A percentile compares a stretch with the other conserved stretches of the same genome.
Conservation (phyloP, 1,140 invertebrate genomes). For the Batillaria attramentaria region DNA sequence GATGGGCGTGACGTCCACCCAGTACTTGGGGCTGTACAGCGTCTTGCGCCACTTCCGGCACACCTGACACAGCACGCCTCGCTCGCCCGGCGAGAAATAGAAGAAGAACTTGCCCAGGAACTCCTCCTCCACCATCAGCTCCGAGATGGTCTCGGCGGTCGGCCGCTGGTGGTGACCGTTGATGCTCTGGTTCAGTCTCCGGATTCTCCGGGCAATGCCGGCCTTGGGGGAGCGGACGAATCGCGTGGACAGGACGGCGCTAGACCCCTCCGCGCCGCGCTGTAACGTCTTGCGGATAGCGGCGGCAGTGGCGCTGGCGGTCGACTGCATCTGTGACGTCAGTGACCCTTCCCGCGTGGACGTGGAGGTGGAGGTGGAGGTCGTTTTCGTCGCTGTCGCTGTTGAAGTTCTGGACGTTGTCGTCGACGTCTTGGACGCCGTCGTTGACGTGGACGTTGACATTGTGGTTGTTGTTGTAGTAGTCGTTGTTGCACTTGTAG, state of each 20-base stretch:
- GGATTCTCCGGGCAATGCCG: conserved; percentile 58
- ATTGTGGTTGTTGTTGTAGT: conserved; percentile 1
- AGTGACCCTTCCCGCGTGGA: neutral
- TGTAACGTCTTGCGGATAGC: conserved; percentile 42
- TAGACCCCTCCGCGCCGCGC: conserved; percentile 48
- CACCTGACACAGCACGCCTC: conserved; percentile 81
- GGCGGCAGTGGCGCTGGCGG: conserved; percentile 44
- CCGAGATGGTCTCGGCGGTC: conserved; percentile 74
- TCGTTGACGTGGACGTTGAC: neutral
- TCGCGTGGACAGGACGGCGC: conserved; percentile 29
- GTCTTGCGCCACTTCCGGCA: conserved; percentile 89
- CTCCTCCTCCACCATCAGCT: conserved; percentile 85
- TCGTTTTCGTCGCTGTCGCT: conserved; percentile 5
- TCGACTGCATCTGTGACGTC: conserved; percentile 21
- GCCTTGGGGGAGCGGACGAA: conserved; percentile 60
- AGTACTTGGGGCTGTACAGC: conserved; percentile 87
- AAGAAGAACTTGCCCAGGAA: conserved; percentile 89
- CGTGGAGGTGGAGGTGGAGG: neutral
- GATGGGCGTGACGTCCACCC: conserved; percentile 86
- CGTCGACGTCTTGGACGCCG: conserved; percentile 1
- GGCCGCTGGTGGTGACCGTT: conserved; percentile 53
- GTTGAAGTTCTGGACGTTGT: conserved; percentile 18
- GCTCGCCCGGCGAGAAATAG: conserved; percentile 86
- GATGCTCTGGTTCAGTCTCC: conserved; percentile 58
- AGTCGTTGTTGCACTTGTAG: neutral